Evolutionary conservation across 2,113 vertebrate species (phyloP).

Genomic region (Rhinopomastus cyanomelas): DNA sequence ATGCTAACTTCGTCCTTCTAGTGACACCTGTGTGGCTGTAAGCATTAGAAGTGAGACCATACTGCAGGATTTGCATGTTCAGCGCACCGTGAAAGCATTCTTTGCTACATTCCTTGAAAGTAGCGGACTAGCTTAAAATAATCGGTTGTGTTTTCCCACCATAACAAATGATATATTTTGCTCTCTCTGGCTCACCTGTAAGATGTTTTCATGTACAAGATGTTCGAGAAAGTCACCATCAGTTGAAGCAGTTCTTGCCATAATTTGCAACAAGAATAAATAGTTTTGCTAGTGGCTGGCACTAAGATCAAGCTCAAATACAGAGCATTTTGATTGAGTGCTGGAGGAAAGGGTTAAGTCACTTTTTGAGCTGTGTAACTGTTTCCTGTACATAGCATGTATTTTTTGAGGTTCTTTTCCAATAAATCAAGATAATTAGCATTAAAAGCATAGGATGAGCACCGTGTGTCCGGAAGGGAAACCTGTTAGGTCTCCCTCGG

Average conservation of each 20-base stretch:
- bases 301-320: not conserved
- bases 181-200: not conserved
- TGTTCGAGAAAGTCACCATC: not conserved
- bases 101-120: not conserved
- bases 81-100: no score
- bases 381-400: not conserved
- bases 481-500: not conserved
- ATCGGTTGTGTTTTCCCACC: not conserved
- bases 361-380: not conserved
- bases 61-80: not conserved
- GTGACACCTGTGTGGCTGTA: fast-evolving
- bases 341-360: not conserved
- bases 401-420: not conserved
- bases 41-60: not conserved
- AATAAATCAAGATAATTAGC: not conserved
- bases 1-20: not conserved
- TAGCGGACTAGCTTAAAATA: not conserved
- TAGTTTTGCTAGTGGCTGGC: not conserved
- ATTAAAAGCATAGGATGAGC: not conserved
- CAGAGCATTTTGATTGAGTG: not conserved
- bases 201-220: not conserved
- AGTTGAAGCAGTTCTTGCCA: not conserved
- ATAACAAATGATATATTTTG: not conserved
- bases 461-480: not conserved
- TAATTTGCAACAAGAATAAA: not conserved